Evolutionary conservation across 2,113 vertebrate genomes (phyloP), one percentile per base, ranked within the genome.

Genomic region (Corythoichthys haematopterus): DNA sequence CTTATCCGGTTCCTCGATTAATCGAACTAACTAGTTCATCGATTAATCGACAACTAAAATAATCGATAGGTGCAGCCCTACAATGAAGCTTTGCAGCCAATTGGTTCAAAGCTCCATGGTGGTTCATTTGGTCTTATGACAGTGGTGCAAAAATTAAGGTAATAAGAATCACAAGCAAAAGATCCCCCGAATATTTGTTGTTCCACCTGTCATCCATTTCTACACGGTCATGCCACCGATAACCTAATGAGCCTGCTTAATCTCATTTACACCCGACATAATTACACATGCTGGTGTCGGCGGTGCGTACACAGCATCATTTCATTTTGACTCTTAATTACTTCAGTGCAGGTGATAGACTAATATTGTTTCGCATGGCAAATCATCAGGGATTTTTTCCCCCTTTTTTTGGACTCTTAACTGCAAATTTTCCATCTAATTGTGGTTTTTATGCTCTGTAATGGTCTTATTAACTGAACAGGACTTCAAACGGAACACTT

Each of bases 401-500:
- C 50, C 38, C 38, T 48, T 48, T 13, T 12, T 28, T 28, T 14
- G 48, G 16, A 2, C 64, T 45, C 52, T 36, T 10, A 45, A 64
- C 66, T 65, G 53, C 51, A 70, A 53, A 72, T 66, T 73, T 81
- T 50, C 71, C 59, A 36, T 72, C 72, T 78, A 85, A 87, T 77
- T 82, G 74, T 61, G 60, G 62, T 81, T 85, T 80, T 70, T 64
- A 37, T 64, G 59, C 67, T 77, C 46, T 40, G 38, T 79, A 79
- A 80, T 72, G 38, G 70, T 78, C 64, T 69, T 82, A 82, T 78
- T 74, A 76, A 56, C 50, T 38, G 59, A 75, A 71, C 50, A 69
- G 57, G 59, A 69, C 79, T 81, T 81, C 77, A 83, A 80, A 81
- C 51, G 20, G 55, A 61, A 60, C n/a, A 9, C 75, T 83, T 80